Percentiles rank a stretch among this genome's conserved stretches.
Conservation (phyloP, 2,113 vertebrate genomes). For the Psilopsiagon aurifrons region DNA sequence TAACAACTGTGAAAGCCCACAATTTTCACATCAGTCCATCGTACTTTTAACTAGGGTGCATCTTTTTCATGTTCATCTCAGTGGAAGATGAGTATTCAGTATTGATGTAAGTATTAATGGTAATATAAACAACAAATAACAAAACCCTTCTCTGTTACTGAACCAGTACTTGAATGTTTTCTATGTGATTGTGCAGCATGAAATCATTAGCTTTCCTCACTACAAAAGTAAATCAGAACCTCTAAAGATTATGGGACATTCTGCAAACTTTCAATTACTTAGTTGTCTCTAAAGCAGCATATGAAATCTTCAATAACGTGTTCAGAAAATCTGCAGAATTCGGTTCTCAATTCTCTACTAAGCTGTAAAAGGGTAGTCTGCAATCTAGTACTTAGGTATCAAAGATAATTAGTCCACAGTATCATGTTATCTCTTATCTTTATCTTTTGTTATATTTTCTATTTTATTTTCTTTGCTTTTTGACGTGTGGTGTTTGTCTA, state of each 20-base stretch:
- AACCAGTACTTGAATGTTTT: not conserved
- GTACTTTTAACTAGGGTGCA: not conserved
- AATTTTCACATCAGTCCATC: not conserved
- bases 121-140: not conserved
- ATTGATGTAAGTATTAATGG: not conserved
- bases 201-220: not conserved
- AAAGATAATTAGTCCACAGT: not conserved
- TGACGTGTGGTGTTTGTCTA: not conserved
- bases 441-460: not conserved
- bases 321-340: not conserved
- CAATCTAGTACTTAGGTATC: not conserved
- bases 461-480: not conserved
- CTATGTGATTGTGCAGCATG: not conserved
- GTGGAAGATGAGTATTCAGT: not conserved
- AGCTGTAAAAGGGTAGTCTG: not conserved
- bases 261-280: not conserved
- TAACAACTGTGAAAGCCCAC: not conserved
- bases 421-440: rapidly evolving
- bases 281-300: not conserved
- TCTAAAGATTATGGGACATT: not conserved
- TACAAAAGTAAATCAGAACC: not conserved
- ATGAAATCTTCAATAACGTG: not conserved
- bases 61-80: not conserved
- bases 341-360: not conserved
- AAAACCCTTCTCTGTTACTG: not conserved